Conservation (phyloP, 2,113 vertebrate species). For the Erythrocebus patas region DNA sequence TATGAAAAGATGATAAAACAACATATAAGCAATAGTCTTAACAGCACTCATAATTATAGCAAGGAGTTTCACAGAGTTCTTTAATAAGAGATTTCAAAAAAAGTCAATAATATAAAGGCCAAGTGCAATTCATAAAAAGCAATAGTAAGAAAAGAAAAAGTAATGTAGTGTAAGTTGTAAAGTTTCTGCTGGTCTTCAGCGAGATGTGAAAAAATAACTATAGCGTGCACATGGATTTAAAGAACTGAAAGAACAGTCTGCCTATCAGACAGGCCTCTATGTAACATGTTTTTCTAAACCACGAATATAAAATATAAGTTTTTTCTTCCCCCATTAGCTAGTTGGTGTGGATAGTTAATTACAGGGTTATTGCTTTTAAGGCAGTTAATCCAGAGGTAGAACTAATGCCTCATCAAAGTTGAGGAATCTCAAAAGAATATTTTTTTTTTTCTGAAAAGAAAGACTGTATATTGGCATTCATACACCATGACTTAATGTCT, state of each 20-base stretch:
- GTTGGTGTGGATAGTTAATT: background rate
- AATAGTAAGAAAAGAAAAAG: background rate
- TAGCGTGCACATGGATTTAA: background rate
- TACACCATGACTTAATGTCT: background rate
- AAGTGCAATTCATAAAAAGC: background rate
- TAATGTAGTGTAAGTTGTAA: background rate
- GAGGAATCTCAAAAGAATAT: background rate
- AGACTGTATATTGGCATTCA: background rate
- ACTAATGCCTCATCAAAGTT: background rate
- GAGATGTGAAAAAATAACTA: background rate
- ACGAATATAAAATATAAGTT: background rate
- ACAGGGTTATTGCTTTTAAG: background rate
- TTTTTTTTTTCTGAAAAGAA: background rate
- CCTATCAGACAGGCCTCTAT: background rate
- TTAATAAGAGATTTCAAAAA: background rate
- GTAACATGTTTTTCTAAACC: background rate
- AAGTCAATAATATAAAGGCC: background rate
- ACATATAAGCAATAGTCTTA: background rate
- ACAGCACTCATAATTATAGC: background rate
- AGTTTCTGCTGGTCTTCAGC: background rate
- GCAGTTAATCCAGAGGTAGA: background rate
- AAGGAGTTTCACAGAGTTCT: background rate
- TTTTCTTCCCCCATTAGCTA: background rate
- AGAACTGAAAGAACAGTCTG: background rate
- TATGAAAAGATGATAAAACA: background rate